Conservation (phyloP, 2,797 vertebrate genomes). For the Spatula versicolor region DNA sequence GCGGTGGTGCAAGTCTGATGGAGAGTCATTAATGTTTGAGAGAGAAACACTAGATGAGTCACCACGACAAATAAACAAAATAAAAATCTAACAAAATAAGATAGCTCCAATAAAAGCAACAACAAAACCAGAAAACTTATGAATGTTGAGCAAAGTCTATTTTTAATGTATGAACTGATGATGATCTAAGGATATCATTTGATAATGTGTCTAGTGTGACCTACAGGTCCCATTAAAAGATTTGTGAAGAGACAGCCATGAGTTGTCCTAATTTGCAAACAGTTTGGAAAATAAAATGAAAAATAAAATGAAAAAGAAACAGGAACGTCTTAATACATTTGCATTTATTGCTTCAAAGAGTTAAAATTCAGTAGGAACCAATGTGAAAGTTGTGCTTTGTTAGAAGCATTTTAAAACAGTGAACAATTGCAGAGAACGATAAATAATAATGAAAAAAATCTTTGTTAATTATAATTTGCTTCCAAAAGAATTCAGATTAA, state of each 20-base stretch:
- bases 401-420: background rate
- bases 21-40: background rate
- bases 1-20: background rate
- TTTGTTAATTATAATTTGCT: background rate
- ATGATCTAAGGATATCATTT: background rate
- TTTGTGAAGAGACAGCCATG: accelerated
- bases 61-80: background rate
- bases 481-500: background rate
- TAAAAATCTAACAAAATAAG: accelerated
- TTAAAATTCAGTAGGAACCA: background rate
- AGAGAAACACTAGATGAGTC: background rate
- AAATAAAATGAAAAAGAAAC: background rate
- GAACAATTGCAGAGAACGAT: background rate
- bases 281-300: background rate
- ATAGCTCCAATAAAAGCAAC: background rate
- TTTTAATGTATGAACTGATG: background rate
- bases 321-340: background rate
- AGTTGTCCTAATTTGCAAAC: background rate
- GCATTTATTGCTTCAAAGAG: background rate
- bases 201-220: background rate
- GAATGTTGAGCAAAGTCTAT: background rate
- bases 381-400: background rate
- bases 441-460: background rate
- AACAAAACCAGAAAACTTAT: background rate
- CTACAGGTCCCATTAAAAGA: background rate